Evolutionary conservation across 1,140 invertebrate genomes (phyloP).

Genomic region (Eueides isabella): DNA sequence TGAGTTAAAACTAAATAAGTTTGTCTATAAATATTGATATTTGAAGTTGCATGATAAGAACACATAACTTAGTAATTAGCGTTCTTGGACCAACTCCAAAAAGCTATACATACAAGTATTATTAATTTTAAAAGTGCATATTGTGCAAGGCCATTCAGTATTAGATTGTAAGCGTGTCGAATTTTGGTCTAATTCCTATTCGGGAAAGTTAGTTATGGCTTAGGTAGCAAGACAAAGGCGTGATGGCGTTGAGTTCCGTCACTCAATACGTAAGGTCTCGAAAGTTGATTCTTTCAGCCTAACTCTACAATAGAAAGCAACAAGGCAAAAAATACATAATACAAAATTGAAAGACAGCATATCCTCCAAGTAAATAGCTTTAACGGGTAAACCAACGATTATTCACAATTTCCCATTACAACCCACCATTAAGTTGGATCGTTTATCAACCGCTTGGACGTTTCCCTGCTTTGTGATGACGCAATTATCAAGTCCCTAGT

Average conservation of each 20-base stretch:
- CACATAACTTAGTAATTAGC: no score
- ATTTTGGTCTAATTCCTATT: neutral
- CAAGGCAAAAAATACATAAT: no score
- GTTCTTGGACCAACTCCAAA: no score
- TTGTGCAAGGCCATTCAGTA: no score
- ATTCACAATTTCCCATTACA: neutral
- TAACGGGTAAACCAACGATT: neutral
- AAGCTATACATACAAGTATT: neutral
- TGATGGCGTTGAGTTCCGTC: neutral
- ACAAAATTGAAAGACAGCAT: no score
- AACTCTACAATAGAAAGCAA: no score
- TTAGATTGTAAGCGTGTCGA: neutral
- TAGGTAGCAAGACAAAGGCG: neutral
- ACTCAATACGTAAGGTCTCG: neutral
- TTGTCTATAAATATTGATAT: no score
- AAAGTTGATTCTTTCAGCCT: no score
- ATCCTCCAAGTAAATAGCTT: neutral
- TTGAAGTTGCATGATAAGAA: no score
- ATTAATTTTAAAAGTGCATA: no score
- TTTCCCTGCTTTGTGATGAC: neutral
- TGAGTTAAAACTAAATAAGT: no score
- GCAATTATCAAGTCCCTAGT: neutral
- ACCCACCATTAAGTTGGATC: neutral
- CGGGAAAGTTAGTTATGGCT: neutral
- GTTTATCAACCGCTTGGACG: neutral